Percentiles rank a stretch among this genome's conserved stretches.
Conservation (phyloP, 1,140 invertebrate genomes). For the Heterodera schachtii region DNA sequence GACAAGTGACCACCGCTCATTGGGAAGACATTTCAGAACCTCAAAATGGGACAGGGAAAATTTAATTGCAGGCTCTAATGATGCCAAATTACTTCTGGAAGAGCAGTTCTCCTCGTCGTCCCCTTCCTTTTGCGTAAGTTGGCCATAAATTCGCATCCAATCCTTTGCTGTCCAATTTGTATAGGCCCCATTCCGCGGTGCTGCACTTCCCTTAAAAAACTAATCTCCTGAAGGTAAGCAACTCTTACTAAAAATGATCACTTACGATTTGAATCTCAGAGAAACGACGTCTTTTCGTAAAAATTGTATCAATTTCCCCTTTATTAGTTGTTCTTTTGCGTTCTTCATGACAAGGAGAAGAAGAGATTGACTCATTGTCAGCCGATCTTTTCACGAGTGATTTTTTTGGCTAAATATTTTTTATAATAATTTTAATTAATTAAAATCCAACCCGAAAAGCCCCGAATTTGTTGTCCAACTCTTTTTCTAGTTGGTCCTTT, state of each 20-base stretch:
- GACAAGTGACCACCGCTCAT: neutral
- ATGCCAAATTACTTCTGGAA: neutral
- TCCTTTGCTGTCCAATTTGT: conserved; percentile 6
- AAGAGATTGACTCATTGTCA: neutral
- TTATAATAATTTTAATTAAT: neutral
- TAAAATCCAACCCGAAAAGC: conserved; percentile 25
- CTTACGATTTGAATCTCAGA: conserved; percentile 14
- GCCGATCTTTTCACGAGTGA: conserved; percentile 13
- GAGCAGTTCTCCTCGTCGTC: neutral
- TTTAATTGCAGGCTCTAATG: neutral
- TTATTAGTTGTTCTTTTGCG: neutral
- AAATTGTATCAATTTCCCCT: neutral
- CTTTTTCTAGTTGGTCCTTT: neutral
- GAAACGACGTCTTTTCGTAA: conserved; percentile 15
- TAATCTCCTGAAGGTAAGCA: neutral
- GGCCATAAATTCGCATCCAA: conserved; percentile 21
- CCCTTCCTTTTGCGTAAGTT: neutral
- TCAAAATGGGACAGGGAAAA: neutral
- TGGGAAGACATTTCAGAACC: neutral
- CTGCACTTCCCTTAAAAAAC: conserved; percentile 19
- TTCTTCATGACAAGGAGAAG: neutral
- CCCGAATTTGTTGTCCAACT: conserved; percentile 27
- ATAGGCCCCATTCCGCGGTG: conserved; percentile 18
- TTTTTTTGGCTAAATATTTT: conserved; percentile 15
- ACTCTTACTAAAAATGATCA: too few species aligned